These are phyloP conservation scores for Xyrichtys novacula DNA, from an alignment of 2,797 vertebrate genomes.

Conservation along the genomic window DNA sequence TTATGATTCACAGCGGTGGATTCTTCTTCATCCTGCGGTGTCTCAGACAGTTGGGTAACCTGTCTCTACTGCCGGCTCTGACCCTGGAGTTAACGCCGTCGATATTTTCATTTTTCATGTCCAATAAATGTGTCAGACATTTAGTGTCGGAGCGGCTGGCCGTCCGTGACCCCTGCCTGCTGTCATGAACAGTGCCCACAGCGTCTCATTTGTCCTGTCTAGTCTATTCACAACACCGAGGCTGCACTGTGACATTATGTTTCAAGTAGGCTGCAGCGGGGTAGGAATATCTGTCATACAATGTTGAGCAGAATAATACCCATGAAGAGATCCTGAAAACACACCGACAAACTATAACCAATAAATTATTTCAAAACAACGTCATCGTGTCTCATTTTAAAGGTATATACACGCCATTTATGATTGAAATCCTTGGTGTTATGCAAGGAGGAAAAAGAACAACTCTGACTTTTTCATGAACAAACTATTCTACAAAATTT, in stretches of 20 bases:
- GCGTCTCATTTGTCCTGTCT: slow-evolving; percentile 53
- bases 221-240: neutral
- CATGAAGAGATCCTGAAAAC: too few species aligned
- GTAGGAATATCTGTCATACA: neutral
- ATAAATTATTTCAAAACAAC: too few species aligned
- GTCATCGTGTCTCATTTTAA: too few species aligned
- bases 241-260: slow-evolving; percentile 14
- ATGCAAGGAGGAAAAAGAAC: too few species aligned
- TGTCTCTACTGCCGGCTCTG: slow-evolving; percentile 27
- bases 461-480: too few species aligned
- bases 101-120: slow-evolving; percentile 70
- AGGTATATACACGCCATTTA: too few species aligned
- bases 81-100: slow-evolving; percentile 59
- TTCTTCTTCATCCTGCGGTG: slow-evolving; percentile 9
- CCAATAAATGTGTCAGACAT: slow-evolving; percentile 72
- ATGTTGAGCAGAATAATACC: too few species aligned
- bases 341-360: too few species aligned
- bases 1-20: slow-evolving; percentile 11
- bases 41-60: slow-evolving; percentile 48
- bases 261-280: slow-evolving; percentile 8
- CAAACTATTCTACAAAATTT: too few species aligned
- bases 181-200: slow-evolving; percentile 28
- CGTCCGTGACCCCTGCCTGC: slow-evolving; percentile 59
- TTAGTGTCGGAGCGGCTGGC: slow-evolving; percentile 46
- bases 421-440: too few species aligned